Evolutionary conservation across 2,888 invertebrate species (phyloP).

Genomic region (Tetramorium bicarinatum): DNA sequence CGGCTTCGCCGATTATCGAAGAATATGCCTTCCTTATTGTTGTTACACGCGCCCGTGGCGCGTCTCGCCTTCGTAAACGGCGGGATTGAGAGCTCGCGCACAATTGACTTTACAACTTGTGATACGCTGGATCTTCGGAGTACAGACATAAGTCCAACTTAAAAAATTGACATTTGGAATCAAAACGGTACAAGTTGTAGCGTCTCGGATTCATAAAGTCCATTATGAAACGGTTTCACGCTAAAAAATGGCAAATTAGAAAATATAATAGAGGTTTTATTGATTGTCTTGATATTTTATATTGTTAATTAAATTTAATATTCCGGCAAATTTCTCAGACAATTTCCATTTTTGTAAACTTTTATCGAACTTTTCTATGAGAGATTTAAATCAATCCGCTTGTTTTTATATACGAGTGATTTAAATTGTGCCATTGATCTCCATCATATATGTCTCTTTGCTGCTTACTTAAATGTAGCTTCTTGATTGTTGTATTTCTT

Average conservation of each 20-base stretch:
- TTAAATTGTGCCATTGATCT: too few relatives aligned
- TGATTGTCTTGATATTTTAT: too few relatives aligned
- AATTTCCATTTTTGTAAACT: too few relatives aligned
- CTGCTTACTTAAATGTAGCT: too few relatives aligned
- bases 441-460: too few relatives aligned
- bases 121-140: not conserved
- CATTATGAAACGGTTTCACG: not conserved
- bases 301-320: too few relatives aligned
- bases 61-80: not conserved
- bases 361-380: too few relatives aligned
- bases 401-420: too few relatives aligned
- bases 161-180: not conserved
- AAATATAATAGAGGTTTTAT: not conserved
- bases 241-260: not conserved
- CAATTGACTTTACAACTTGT: not conserved
- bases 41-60: not conserved
- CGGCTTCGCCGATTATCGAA: constrained; percentile 41
- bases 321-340: too few relatives aligned
- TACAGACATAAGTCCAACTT: not conserved
- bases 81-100: constrained; percentile 1
- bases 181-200: not conserved
- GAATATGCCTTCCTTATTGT: constrained; percentile 42
- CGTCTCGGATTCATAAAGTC: not conserved
- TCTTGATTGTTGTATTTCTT: too few relatives aligned
- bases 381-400: too few relatives aligned